Conservation (phyloP, 2,888 invertebrate species). For the Lordiphosa fenestrarum region DNA sequence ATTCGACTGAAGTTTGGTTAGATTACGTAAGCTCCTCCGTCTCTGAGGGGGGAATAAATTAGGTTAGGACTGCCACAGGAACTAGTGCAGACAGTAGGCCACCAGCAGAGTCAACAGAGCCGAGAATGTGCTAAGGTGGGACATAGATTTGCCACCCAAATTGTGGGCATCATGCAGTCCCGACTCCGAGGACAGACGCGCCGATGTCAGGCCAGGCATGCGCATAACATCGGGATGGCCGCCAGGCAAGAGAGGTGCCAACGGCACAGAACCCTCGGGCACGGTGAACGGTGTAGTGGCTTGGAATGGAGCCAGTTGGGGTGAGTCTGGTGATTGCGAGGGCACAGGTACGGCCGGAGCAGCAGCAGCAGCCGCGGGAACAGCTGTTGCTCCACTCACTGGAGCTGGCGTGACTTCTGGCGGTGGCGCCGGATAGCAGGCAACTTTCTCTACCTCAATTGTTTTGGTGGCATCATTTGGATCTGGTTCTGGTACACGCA, state of each 20-base stretch:
- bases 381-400: conserved; percentile 7
- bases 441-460: conserved; percentile 76
- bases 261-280: conserved; percentile 65
- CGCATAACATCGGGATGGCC: conserved; percentile 67
- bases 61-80: conserved; percentile 3
- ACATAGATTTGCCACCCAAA: conserved; percentile 19
- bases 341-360: neutral
- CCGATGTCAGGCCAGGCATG: conserved; percentile 66
- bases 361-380: conserved; percentile 8
- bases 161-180: conserved; percentile 47
- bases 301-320: conserved; percentile 48
- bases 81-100: conserved; percentile 60
- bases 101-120: conserved; percentile 57
- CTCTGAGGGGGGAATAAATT: conserved; percentile 8
- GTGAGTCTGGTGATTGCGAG: conserved; percentile 7
- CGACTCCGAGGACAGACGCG: conserved; percentile 57
- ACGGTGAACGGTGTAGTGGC: conserved; percentile 47
- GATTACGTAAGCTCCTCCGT: neutral
- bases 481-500: conserved; percentile 77
- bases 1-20: conserved; percentile 12
- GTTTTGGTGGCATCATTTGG: conserved; percentile 76
- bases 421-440: conserved; percentile 77
- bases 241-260: conserved; percentile 56
- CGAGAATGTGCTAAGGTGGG: conserved; percentile 41
- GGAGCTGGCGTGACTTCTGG: conserved; percentile 44